Conservation (phyloP, 2,113 vertebrate species). For the Megaceryle maxima region DNA sequence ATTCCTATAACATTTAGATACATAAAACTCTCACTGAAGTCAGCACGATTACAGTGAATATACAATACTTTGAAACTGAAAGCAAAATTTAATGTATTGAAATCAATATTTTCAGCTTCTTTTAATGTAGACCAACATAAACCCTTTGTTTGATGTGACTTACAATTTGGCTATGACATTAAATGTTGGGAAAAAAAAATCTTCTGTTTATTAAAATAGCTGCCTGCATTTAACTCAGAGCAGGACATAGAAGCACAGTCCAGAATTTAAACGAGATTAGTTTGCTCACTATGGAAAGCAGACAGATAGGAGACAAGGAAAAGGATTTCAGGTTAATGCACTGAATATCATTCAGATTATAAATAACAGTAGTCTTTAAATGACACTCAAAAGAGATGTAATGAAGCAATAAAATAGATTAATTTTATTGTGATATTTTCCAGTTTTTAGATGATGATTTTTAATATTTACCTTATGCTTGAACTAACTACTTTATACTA, state of each 20-base stretch:
- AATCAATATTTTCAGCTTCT: background rate
- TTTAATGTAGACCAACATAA: background rate
- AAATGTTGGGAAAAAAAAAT: background rate
- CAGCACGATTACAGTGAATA: background rate
- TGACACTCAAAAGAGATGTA: background rate
- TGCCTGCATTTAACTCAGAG: background rate
- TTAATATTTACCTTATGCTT: background rate
- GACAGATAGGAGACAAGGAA: constrained; percentile 86
- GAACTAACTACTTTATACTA: background rate
- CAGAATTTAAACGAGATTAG: constrained; percentile 65
- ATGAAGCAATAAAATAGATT: background rate
- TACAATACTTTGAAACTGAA: background rate
- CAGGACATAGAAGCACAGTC: constrained; percentile 62
- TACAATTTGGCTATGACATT: background rate
- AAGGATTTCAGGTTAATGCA: constrained; percentile 73
- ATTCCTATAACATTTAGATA: background rate
- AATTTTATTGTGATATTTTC: background rate
- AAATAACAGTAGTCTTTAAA: background rate
- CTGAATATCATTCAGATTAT: background rate
- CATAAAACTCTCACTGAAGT: background rate
- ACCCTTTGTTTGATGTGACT: background rate
- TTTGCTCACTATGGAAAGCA: constrained; percentile 81
- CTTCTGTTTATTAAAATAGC: background rate
- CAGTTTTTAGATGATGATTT: background rate
- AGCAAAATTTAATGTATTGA: background rate